These are phyloP conservation scores for Pentamera pediparva DNA, from an alignment of 53 echinoderm and acorn worm species.

Conservation along the genomic window DNA sequence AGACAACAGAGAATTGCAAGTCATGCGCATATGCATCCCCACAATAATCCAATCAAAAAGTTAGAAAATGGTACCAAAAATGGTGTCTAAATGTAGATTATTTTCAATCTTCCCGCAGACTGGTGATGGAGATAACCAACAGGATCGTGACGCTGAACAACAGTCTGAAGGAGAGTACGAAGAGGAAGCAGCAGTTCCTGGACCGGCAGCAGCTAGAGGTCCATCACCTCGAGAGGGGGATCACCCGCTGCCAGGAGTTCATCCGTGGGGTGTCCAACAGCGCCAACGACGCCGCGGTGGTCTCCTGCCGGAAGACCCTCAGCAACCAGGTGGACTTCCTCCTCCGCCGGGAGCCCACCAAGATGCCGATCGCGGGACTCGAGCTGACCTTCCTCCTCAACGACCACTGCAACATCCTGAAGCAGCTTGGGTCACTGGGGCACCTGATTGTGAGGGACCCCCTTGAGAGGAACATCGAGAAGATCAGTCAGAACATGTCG, in stretches of 20 bases:
- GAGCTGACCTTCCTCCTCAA: constrained; percentile 61
- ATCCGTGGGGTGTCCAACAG: constrained; percentile 48
- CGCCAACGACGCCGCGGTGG: constrained; percentile 67
- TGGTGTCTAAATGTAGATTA: neutral
- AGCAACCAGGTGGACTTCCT: constrained; percentile 60
- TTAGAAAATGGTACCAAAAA: neutral
- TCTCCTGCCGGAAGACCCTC: constrained; percentile 57
- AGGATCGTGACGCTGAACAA: constrained; percentile 46
- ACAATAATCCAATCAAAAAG: no score
- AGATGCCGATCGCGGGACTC: constrained; percentile 58
- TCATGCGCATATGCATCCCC: no score
- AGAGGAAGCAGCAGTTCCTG: constrained; percentile 49
- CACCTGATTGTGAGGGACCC: constrained; percentile 55
- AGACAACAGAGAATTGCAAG: no score
- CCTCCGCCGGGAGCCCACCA: constrained; percentile 52
- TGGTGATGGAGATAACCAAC: constrained; percentile 66
- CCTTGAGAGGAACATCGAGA: constrained; percentile 24
- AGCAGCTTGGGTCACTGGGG: constrained; percentile 45
- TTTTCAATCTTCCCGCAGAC: constrained; percentile 34
- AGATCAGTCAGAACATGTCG: neutral
- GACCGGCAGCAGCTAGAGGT: constrained; percentile 69
- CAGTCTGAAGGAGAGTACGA: constrained; percentile 54
- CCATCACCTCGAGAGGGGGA: constrained; percentile 55
- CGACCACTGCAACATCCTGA: constrained; percentile 43
- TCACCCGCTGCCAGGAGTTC: constrained; percentile 63